Evolutionary conservation across 2,888 invertebrate species (phyloP).

Genomic region (Nebria salina): DNA sequence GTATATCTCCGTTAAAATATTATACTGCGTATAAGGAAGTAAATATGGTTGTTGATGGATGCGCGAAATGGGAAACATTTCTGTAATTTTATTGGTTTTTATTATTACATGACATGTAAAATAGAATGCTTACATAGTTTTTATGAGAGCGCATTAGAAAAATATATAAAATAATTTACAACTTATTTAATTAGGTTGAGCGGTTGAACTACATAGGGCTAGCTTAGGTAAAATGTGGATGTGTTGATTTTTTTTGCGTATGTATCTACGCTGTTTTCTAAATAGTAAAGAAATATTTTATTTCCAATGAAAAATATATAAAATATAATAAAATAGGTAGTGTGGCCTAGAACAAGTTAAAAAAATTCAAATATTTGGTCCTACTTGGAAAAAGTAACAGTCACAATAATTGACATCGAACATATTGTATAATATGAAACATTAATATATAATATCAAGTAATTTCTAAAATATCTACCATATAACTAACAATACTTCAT

Average conservation of each 20-base stretch:
- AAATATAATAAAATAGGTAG: constrained; percentile 40
- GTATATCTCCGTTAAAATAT: too few relatives aligned
- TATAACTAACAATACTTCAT: constrained; percentile 46
- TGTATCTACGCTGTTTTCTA: not conserved
- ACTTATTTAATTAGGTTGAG: not conserved
- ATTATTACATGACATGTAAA: not conserved
- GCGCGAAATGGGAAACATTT: not conserved
- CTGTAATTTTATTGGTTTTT: not conserved
- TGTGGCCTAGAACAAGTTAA: constrained; percentile 20
- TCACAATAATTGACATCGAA: constrained; percentile 13
- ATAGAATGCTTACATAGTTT: not conserved
- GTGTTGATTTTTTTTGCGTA: too few relatives aligned
- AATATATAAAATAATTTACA: not conserved
- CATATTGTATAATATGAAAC: constrained; percentile 31
- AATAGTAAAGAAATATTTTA: constrained; percentile 42
- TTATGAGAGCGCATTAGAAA: not conserved
- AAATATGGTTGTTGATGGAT: too few relatives aligned
- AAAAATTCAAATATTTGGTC: constrained; percentile 43
- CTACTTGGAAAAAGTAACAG: constrained; percentile 40
- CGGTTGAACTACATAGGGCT: too few relatives aligned
- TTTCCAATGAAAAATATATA: constrained; percentile 35
- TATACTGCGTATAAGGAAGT: too few relatives aligned
- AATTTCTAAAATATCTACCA: constrained; percentile 31
- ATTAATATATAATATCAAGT: constrained; percentile 27
- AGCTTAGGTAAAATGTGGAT: too few relatives aligned